Base-by-base conservation (phyloP, 2,797 vertebrate genomes). In the Tauraco hartlaubi region DNA sequence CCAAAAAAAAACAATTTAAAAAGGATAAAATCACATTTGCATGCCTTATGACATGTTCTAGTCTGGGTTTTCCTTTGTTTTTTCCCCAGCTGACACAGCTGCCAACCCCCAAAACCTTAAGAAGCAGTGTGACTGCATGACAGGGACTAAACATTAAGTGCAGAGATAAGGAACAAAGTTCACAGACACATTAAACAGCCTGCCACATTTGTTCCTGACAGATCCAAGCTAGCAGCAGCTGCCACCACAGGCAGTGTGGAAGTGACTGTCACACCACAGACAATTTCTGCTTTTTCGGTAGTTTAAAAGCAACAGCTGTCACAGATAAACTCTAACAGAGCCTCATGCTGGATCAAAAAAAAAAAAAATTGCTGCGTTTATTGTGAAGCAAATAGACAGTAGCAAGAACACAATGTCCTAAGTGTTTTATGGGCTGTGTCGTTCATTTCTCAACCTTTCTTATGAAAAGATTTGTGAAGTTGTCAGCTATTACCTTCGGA, bases 261-360 rank as follows among this genome's bases (percentile, higher is more conserved):
- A 88, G 23, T 2, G 2, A 88, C 69, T 81, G 62, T 44, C 83
- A 81, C 43, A 78, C 63, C 51, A 86, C 35, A 72, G 80, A 58
- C 62, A 84, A 56, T 12, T 82, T 59, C 80, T 82, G 69, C 48
- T 52, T 69, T 84, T 62, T 23, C 28, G 9, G 14, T 33, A 75
- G 43, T 76, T 92, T 88, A 74, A 93, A 92, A 88, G 62, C 58
- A 92, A 75, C 58, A 93, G 85, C 81, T 94, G 88, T 39, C 15
- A 1, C 51, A 72, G 77, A 80, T 39, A 90, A 90, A 88, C 51
- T 31, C 61, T 71, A 79, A 21, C 28, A 85, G 54, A 85, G 67
- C 56, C 73, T 64, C 81, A 54, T 29, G 26, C 10, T 54, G 52
- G 48, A 67, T 56, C 35, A 13, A 13, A 41, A 41, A 41, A 41